Base-by-base conservation (phyloP, 2,113 vertebrate genomes). In the Colossoma macropomum region DNA sequence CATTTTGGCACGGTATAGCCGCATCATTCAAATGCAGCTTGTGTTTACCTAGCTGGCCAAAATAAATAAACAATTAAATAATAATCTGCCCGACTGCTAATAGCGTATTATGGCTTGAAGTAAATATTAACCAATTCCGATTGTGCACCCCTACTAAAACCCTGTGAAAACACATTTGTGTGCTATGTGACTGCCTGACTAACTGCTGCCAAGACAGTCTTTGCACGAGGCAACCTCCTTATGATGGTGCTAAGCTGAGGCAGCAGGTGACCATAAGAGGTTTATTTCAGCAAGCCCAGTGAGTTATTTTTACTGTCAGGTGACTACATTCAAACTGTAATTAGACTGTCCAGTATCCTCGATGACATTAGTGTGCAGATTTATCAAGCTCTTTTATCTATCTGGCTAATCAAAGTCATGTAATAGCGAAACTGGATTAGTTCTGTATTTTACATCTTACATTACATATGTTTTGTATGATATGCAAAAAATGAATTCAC, bases 251-350 rank as follows among this genome's bases (percentile, higher is more conserved):
- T 70, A 70, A 45, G 68, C 68, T 70, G 19, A 34, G 30, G 28
- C 66, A 69, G 17, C 34, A 63, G 15, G 60, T 69, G 30, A 56
- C 56, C 27, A 52, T 78, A 72, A 72, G 70, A 72, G 70, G 70
- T 72, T 72, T 72, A 72, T 73, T 73, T 52, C 45, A 45, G 41
- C 2, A 25, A 73, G 23, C 71, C 25, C 15, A 52, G 45, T 16
- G 9, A 52, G 66, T 62, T 70, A 70, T 70, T 70, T 70, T 70
- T 75, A 74, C 34, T 32, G 13, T 54, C 50, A 56, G 72, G 72
- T 75, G 27, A 54, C 50, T 56, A 32, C 72, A 75, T 54, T 75
- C 50, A 11, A 52, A 70, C 16, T 74, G 72, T 28, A 54, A 30
- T 30, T 4, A 17, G 45, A 54, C 32, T 30, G 30, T 74, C 72